These are phyloP conservation scores for Argyresthia albistria DNA, from an alignment of 2,888 invertebrate genomes.

Conservation along the genomic window DNA sequence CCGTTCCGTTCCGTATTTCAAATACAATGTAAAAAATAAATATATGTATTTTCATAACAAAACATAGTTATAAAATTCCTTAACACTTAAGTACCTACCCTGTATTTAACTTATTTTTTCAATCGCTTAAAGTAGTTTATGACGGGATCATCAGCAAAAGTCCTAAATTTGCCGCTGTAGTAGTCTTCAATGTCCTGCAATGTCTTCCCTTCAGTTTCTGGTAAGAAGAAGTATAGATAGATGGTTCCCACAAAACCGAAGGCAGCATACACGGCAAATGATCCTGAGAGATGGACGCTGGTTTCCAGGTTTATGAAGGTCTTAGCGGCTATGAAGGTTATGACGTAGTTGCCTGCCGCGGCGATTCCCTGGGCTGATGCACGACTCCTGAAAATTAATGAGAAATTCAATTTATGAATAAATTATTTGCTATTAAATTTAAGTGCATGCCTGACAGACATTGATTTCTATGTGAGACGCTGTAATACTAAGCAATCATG, in stretches of 20 bases:
- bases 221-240: constrained; percentile 63
- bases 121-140: constrained; percentile 30
- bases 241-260: constrained; percentile 57
- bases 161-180: constrained; percentile 43
- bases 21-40: background rate
- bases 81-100: constrained; percentile 16
- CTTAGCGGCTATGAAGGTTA: constrained; percentile 66
- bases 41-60: no score
- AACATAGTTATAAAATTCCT: no score
- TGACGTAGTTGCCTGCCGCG: constrained; percentile 65
- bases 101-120: constrained; percentile 17
- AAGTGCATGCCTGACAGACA: no score
- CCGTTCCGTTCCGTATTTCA: background rate
- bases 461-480: no score
- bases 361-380: constrained; percentile 65
- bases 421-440: background rate
- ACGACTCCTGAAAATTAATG: constrained; percentile 46
- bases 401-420: background rate
- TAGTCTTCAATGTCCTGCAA: constrained; percentile 64
- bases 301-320: constrained; percentile 63
- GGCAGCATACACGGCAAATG: constrained; percentile 59
- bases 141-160: constrained; percentile 54
- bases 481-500: no score
- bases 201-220: constrained; percentile 69
- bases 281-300: constrained; percentile 50